Evolutionary conservation across 2,797 vertebrate genomes (phyloP).

Genomic region (Phaenicophaeus curvirostris): DNA sequence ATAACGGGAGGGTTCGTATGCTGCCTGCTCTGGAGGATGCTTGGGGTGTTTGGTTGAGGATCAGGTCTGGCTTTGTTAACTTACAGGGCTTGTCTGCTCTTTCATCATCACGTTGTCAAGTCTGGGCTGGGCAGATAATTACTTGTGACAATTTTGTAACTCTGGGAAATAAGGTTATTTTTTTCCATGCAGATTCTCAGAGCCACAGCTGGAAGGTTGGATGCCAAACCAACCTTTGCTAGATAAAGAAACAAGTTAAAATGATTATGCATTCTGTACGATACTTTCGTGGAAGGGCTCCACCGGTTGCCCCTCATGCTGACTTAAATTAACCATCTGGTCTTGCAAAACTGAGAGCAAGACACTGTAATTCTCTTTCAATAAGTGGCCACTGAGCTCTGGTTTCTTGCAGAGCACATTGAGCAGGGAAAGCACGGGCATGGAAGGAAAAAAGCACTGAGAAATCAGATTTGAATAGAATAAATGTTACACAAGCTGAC

Average conservation of each 20-base stretch:
- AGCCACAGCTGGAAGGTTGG: neutral
- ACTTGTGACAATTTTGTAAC: neutral
- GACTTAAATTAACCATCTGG: neutral
- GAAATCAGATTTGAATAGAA: neutral
- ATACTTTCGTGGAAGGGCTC: neutral
- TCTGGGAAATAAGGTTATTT: neutral
- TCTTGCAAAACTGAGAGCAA: constrained; percentile 22
- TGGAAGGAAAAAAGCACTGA: neutral
- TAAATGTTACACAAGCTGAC: neutral
- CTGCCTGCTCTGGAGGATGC: neutral
- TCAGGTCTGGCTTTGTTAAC: neutral
- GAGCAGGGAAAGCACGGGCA: neutral
- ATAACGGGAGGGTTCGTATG: neutral
- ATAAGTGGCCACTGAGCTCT: neutral
- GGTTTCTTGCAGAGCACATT: neutral
- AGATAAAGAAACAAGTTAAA: constrained; percentile 1
- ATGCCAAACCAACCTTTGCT: neutral
- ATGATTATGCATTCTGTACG: neutral
- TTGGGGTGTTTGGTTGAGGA: neutral
- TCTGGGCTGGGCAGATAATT: neutral
- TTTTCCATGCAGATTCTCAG: neutral
- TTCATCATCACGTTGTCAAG: neutral
- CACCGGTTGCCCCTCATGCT: neutral
- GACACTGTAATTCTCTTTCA: neutral
- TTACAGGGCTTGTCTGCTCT: neutral